Evolutionary conservation across 2,113 vertebrate species (phyloP), one percentile per base, ranked within the genome.

Genomic region (Archocentrus centrarchus): DNA sequence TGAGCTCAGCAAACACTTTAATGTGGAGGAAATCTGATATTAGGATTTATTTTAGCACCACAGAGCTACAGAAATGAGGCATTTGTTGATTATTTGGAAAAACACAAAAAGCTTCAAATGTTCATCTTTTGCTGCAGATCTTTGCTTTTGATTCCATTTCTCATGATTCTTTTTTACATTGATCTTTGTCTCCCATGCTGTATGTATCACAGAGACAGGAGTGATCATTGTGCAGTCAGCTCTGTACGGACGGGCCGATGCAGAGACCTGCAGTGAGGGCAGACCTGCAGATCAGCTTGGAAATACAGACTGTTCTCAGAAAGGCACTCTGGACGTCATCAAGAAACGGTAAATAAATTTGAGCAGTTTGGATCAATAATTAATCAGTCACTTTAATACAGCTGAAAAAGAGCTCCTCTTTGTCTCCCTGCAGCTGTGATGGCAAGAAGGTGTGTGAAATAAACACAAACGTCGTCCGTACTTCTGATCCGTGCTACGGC

Each of bases 211-310:
- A 81, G 82, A 73, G n/a, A 6, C 15, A 1, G 85, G 64, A 7
- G 84, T 83, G 58, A 85, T 89, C 53, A 35, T 7, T 5, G 85
- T 89, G 30, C 27, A 89, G 32, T 13, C 66, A 11, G 90, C 63
- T 2, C 63, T 83, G 55, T 83, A 63, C 2, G 85, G 90, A 50
- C 80, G 85, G 4, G 5, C 8, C 24, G 62, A 89, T 80, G 17
- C 7, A 2, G 11, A 62, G 32, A 81, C 62, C 41, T 91, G 89
- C 84, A 83, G 79, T 15, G 59, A 80, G 32, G 90, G 82, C 1
- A 37, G 15, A n/a, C 59, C 76, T 11, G 2, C 39, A 30, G 3
- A 15, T 0, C 35, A 89, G 59, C 39, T 87, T 2, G 1, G n/a
- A 39, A 75, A 89, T 14, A 87, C 63, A 32, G 1, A 44, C 0